A percentile compares a stretch with the other conserved stretches of the same genome.
Conservation (phyloP, 2,888 invertebrate genomes). For the Oegoconia quadripuncta region DNA sequence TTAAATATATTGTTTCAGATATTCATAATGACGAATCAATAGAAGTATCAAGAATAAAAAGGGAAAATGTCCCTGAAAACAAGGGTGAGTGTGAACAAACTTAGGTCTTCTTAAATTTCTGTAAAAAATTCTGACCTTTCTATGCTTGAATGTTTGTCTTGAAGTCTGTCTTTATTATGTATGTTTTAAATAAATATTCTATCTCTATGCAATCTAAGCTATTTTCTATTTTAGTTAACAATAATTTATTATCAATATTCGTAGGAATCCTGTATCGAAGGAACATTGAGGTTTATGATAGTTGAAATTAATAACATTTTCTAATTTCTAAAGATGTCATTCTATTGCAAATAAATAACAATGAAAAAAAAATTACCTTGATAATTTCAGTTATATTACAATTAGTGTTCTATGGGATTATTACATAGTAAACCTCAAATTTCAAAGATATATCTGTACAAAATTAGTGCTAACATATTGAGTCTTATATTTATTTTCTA, state of each 20-base stretch:
- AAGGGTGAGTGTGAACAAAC: conserved; percentile 56
- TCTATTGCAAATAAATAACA: neutral
- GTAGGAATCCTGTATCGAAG: conserved; percentile 4
- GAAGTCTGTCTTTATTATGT: conserved; percentile 16
- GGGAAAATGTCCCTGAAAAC: conserved; percentile 71
- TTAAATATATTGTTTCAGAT: conserved; percentile 54
- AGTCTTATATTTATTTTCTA: conserved; percentile 39
- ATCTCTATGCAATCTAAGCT: conserved; percentile 2
- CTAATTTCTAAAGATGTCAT: conserved; percentile 1
- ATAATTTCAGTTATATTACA: neutral
- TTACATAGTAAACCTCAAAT: conserved; percentile 24
- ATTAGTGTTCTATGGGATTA: neutral
- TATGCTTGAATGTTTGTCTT: conserved; percentile 34
- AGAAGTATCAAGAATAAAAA: conserved; percentile 68
- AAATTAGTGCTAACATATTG: conserved; percentile 63
- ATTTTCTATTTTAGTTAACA: neutral
- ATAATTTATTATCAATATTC: neutral
- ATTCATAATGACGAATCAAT: conserved; percentile 55
- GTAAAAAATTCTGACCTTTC: conserved; percentile 27
- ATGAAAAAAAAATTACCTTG: no score
- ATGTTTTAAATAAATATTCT: no score
- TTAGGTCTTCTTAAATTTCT: conserved; percentile 16
- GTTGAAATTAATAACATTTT: conserved; percentile 8
- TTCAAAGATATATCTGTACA: conserved; percentile 38
- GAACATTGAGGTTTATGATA: conserved; percentile 20